These are phyloP conservation scores for Tadarida brasiliensis DNA, from an alignment of 2,797 vertebrate species.

Conservation along the genomic window DNA sequence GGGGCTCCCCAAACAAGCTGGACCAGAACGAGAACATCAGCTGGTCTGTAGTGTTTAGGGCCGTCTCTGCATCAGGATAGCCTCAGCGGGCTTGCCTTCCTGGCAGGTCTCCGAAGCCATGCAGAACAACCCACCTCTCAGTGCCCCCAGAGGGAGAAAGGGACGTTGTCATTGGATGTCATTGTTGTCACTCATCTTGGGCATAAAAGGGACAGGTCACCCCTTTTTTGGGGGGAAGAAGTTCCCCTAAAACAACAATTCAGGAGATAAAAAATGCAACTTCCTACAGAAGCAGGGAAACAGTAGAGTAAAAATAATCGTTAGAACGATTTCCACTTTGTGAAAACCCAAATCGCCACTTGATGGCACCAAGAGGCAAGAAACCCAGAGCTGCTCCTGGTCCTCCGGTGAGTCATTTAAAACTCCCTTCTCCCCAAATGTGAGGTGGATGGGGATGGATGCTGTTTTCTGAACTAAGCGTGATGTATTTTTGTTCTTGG, in stretches of 20 bases:
- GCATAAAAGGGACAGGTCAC: background rate
- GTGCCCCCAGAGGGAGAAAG: background rate
- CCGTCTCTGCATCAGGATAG: accelerated
- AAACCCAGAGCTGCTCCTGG: background rate
- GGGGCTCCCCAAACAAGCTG: background rate
- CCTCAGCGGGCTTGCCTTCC: accelerated
- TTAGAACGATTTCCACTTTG: background rate
- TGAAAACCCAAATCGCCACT: constrained; percentile 47
- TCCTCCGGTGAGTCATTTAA: accelerated
- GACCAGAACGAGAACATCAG: background rate
- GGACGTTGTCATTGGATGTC: background rate
- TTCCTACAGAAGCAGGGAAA: background rate
- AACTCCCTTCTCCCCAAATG: background rate
- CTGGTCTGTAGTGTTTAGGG: background rate
- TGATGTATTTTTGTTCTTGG: background rate
- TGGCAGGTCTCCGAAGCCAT: background rate
- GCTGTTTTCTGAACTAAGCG: background rate
- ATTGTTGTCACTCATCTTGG: background rate
- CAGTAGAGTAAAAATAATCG: background rate
- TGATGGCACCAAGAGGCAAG: constrained; percentile 67
- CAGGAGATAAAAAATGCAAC: background rate
- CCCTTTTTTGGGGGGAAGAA: too few species aligned
- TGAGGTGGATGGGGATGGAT: background rate
- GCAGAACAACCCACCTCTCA: background rate
- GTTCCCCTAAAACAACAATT: background rate